Evolutionary conservation across 2,888 invertebrate genomes (phyloP).

Genomic region (Eilema sororculum): DNA sequence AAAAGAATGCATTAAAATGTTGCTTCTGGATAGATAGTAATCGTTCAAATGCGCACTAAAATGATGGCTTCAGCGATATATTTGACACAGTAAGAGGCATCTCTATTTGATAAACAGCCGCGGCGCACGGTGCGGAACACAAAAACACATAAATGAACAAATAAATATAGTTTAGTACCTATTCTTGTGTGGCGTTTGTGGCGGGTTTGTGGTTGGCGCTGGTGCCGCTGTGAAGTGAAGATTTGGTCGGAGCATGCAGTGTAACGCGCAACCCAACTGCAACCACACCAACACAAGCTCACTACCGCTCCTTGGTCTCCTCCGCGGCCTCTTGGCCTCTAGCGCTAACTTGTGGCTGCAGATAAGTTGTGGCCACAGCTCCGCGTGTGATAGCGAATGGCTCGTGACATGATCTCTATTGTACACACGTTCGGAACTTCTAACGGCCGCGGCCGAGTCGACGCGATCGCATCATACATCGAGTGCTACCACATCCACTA

Average conservation of each 20-base stretch:
- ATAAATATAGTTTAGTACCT: constrained; percentile 85
- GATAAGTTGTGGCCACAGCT: constrained; percentile 50
- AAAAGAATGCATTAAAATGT: constrained; percentile 85
- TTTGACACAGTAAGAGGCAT: constrained; percentile 75
- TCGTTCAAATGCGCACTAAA: constrained; percentile 74
- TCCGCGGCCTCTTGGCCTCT: constrained; percentile 33
- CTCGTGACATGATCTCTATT: constrained; percentile 44
- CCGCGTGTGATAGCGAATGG: constrained; percentile 39
- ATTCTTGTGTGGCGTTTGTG: constrained; percentile 86
- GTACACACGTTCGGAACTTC: constrained; percentile 29
- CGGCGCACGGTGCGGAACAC: constrained; percentile 85
- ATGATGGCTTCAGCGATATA: constrained; percentile 75
- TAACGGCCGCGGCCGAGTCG: constrained; percentile 20
- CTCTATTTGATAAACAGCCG: constrained; percentile 78
- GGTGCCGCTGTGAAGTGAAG: constrained; percentile 86
- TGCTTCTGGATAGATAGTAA: constrained; percentile 73
- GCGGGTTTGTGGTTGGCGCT: constrained; percentile 86
- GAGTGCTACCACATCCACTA: constrained; percentile 82
- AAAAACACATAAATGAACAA: constrained; percentile 83
- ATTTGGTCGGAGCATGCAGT: constrained; percentile 94
- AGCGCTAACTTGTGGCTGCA: constrained; percentile 54
- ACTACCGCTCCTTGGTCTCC: constrained; percentile 68
- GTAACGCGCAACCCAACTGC: constrained; percentile 96
- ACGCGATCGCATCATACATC: constrained; percentile 45
- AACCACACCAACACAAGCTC: constrained; percentile 89